Base-by-base conservation (phyloP, 37 sponge, comb jelly and placozoan species). In the Halichondria panicea region DNA sequence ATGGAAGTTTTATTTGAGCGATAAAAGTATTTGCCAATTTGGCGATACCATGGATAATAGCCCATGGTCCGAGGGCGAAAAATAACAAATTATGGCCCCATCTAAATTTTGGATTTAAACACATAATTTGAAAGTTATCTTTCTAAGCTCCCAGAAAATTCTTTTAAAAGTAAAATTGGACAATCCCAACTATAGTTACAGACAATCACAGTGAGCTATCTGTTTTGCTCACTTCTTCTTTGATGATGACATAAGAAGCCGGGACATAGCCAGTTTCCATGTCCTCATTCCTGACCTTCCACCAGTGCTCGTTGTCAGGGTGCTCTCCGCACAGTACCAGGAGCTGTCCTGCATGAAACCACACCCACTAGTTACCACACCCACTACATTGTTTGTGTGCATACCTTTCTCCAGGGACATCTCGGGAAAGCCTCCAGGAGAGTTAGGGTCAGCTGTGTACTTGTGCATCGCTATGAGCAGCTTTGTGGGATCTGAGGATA, bases 231-330 rank as follows among this genome's bases (percentile, higher is more conserved):
- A n/a, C n/a, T 9, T 78, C 59, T 34, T 80, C 67, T 42, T 80
- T 80, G 57, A 81, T 30, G 32, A 81, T 31, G 39, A 89, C 72
- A 55, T 91, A 86, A 0, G 87, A 81, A 28, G 83, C 43, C 12
- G 91, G 91, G 0, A 91, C 87, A 81, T 39, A 85, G 31, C 91
- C 91, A 31, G 19, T 56, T 63, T 57, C 38, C 4, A 87, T 87
- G 30, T 71, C 72, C 33, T 72, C 83, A 48, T 77, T 81, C 57
- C 38, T 82, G 24, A 82, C 91, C 74, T 77, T 48, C 86, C 83
- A 84, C 87, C 87, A 91, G 40, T 84, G 75, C 53, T 91, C 87
- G 22, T 85, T 84, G n/a, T 48, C 62, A 1, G 79, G 69, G 38
- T 85, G 87, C 43, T 91, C 78, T 18, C 68, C 31, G 12, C 85